These are phyloP conservation scores for Zoanthus sociatus DNA, from an alignment of 92 coral and sea anemone species.

Conservation along the genomic window DNA sequence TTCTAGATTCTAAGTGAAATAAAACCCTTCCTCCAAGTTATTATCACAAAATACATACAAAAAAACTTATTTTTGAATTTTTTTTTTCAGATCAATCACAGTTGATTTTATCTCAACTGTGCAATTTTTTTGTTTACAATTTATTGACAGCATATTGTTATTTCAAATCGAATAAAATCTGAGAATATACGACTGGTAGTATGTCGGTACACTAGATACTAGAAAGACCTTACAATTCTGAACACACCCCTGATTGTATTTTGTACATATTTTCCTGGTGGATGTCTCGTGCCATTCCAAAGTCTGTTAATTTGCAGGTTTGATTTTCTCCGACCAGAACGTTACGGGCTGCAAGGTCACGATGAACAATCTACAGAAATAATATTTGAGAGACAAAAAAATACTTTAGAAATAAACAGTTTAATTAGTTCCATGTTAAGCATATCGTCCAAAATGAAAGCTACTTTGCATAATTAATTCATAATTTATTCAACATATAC, in stretches of 20 bases:
- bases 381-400: not conserved
- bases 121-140: too few species aligned
- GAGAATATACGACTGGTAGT: not conserved
- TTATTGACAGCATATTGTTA: too few species aligned
- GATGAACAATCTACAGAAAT: slow-evolving; percentile 64
- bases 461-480: too few species aligned
- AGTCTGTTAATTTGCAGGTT: slow-evolving; percentile 77
- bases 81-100: too few species aligned
- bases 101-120: too few species aligned
- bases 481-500: too few species aligned
- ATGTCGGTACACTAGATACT: not conserved
- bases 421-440: not conserved
- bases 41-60: too few species aligned
- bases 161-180: too few species aligned
- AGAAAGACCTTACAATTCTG: not conserved
- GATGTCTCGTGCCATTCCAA: slow-evolving; percentile 76
- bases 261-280: slow-evolving; percentile 59
- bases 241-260: slow-evolving; percentile 53
- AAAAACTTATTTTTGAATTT: too few species aligned
- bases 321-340: slow-evolving; percentile 65
- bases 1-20: too few species aligned
- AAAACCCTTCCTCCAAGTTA: too few species aligned
- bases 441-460: too few species aligned
- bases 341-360: slow-evolving; percentile 80
- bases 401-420: not conserved